Percentiles rank a stretch among this genome's conserved stretches.
Conservation (phyloP, 2,797 vertebrate species). For the Tragelaphus oryx region DNA sequence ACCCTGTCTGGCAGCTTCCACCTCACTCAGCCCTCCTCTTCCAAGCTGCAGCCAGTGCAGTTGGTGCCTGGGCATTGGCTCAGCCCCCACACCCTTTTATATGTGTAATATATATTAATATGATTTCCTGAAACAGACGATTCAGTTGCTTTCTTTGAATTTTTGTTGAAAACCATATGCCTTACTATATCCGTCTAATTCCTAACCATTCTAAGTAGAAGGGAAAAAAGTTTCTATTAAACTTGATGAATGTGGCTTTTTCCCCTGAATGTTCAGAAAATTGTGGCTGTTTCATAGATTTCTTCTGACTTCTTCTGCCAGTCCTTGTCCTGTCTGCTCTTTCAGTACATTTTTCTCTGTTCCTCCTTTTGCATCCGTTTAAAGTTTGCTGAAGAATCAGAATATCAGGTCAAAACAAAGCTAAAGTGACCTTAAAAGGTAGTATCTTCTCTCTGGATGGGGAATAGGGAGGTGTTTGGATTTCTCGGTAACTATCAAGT, state of each 20-base stretch:
- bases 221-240: conserved; percentile 12
- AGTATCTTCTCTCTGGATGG: neutral
- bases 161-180: conserved; percentile 34
- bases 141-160: conserved; percentile 39
- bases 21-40: neutral
- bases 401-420: conserved; percentile 41
- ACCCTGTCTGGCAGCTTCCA: neutral
- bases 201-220: conserved; percentile 38
- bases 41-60: neutral
- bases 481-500: neutral
- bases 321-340: neutral
- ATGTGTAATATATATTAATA: neutral
- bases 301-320: conserved; percentile 3
- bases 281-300: neutral
- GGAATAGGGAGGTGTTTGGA: neutral
- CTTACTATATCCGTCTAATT: conserved; percentile 45
- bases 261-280: conserved; percentile 55
- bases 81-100: neutral
- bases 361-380: conserved; percentile 21
- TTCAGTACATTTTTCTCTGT: conserved; percentile 15
- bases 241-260: conserved; percentile 53
- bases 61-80: neutral
- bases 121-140: conserved; percentile 17
- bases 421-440: conserved; percentile 71
- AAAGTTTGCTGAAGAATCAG: conserved; percentile 62